Evolutionary conservation across 2,113 vertebrate species (phyloP), one percentile per base, ranked within the genome.

Genomic region (Hemiscyllium ocellatum): DNA sequence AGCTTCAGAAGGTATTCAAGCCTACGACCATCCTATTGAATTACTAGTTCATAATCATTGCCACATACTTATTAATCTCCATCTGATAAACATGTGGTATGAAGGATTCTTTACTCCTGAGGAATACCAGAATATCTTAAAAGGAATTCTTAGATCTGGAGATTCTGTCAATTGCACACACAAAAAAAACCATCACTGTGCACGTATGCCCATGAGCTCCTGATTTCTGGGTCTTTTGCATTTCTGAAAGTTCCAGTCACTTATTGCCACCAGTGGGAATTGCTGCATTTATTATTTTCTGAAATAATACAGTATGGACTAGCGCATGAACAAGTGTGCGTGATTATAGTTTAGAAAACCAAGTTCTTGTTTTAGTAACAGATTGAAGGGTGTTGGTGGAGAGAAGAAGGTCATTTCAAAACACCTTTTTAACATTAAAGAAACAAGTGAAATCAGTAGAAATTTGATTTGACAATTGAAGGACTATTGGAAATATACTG

Each of bases 181-280:
- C 56, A 61, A 61, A 47, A n/a, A 80, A 47, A 37, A 19, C 37
- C 80, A 83, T 83, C 80, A 42, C 80, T 42, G 80, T 37, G 4
- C 80, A 83, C 19, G 17, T 83, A 83, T 83, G 80, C 80, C 80
- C 80, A 47, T 83, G 80, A 83, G 80, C 76, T 80, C 76, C 76
- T 80, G 76, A 80, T 2, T 83, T 83, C 80, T 83, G 80, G 80
- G 37, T 83, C 80, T 83, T 83, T 83, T 83, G 37, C 80, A 83
- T 83, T 83, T 83, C 78, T 83, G 78, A 83, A 83, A 83, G 78
- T 83, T 83, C 78, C 37, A 83, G 17, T 83, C 80, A 83, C 80
- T 83, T 47, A 83, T 83, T 83, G 19, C 80, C 37, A 83, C 80
- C 80, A 37, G 80, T 83, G 80, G 80, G 80, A 83, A 83, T 83